Base-by-base conservation (phyloP, 2,888 invertebrate species). In the Eupithecia subfuscata region DNA sequence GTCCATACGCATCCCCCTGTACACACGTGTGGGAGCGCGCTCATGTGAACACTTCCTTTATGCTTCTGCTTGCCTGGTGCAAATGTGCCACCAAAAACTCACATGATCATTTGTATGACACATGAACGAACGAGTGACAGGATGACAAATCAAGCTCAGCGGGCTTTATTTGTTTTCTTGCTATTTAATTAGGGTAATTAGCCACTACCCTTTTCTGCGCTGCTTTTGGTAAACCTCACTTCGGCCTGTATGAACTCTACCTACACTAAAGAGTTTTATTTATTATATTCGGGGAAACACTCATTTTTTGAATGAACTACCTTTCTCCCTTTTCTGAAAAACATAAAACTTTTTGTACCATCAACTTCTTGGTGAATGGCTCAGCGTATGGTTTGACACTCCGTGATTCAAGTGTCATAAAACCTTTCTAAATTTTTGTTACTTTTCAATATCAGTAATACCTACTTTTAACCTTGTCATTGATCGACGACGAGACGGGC, bases 41-140 rank as follows among this genome's bases (percentile, higher is more conserved):
- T 90, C 85, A 89, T 88, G 87, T 89, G 65, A 87, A 40, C 88
- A 91, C 88, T 85, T 87, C 56, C 18, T 25, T 18, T 45, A 40
- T 22, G 67, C 14, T 82, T 84, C 86, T 92, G 90, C 69, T 85
- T 68, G 78, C 94, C 93, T 92, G 84, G 93, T 95, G 91, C 92
- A 93, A 91, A 90, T 91, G 92, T 94, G 93, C 91, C 89, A 89
- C 86, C 78, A 37, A 37, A 37, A 37, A 89, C 86, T 77, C 84
- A 85, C 83, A 84, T 88, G 87, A 88, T 84, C 81, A 37, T 7
- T 37, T 37, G 60, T 56, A 25, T 78, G 73, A 71, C 75, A 78
- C 70, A 69, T 40, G 34, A 63, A 30, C 9, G 30, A 63, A 71
- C 69, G 74, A 72, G 60, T 60, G 25, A 34, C 64, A 34, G 16